Percentiles rank a stretch among this genome's conserved stretches.
Conservation (phyloP, 2,113 vertebrate genomes). For the Salvator merianae region DNA sequence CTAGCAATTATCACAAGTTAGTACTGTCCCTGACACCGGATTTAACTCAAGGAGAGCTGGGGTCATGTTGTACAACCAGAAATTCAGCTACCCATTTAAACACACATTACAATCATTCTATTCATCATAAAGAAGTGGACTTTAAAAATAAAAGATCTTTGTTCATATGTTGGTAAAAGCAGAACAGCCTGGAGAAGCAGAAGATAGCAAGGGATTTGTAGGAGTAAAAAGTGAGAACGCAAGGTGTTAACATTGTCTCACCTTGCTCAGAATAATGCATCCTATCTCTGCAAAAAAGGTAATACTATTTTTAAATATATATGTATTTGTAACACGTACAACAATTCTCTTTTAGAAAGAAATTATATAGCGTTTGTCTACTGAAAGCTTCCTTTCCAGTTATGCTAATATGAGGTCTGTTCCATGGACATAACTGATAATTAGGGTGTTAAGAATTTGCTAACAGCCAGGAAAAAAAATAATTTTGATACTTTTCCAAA, state of each 20-base stretch:
- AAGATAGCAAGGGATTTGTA: not conserved
- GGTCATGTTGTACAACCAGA: slow-evolving; percentile 25
- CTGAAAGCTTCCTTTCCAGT: slow-evolving; percentile 28
- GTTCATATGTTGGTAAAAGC: slow-evolving; percentile 38
- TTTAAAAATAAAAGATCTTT: slow-evolving; percentile 61
- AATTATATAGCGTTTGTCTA: not conserved
- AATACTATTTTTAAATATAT: slow-evolving; percentile 3
- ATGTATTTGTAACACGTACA: not conserved
- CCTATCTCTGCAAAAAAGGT: not conserved
- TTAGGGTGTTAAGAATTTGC: slow-evolving; percentile 43
- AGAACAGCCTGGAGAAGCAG: slow-evolving; percentile 6
- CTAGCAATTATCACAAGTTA: too few relatives aligned
- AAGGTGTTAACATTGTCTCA: slow-evolving; percentile 40
- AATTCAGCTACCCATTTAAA: slow-evolving; percentile 47
- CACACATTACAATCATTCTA: not conserved
- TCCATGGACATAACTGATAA: slow-evolving; percentile 41
- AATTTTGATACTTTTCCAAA: slow-evolving; percentile 42
- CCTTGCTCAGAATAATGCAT: slow-evolving; percentile 13
- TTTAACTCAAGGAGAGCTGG: not conserved
- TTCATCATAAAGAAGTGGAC: slow-evolving; percentile 34
- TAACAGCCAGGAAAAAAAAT: not conserved
- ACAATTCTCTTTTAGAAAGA: slow-evolving; percentile 11
- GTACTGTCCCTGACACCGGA: too few relatives aligned
- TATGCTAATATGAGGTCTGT: slow-evolving; percentile 20
- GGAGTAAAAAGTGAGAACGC: not conserved